Conservation (phyloP, 2,888 invertebrate genomes). For the Thalpophila matura region DNA sequence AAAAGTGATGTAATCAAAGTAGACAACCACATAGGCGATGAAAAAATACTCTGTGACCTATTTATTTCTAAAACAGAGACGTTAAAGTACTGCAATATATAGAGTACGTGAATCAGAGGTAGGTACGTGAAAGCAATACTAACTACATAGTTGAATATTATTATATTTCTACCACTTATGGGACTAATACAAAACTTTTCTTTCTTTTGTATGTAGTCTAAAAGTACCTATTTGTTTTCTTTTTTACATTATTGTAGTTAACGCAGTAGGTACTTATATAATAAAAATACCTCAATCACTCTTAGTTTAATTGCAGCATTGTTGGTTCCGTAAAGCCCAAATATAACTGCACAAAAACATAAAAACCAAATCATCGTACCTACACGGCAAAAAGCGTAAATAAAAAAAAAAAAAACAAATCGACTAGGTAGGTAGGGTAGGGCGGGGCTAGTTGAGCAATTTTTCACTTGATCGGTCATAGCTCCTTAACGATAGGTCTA, state of each 20-base stretch:
- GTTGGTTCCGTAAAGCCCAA: neutral
- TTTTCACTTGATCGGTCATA: conserved; percentile 3
- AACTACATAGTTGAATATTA: conserved; percentile 29
- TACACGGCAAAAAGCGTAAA: conserved; percentile 23
- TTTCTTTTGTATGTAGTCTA: neutral
- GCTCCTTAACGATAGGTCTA: neutral
- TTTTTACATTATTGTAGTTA: neutral
- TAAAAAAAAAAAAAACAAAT: conserved; percentile 13
- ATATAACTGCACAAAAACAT: neutral
- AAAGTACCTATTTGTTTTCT: neutral
- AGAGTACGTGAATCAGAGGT: conserved; percentile 34
- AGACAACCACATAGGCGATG: neutral
- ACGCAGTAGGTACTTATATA: neutral
- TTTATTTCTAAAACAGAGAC: neutral
- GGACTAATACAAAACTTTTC: neutral
- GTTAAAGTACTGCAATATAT: conserved; percentile 20
- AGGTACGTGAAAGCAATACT: conserved; percentile 32
- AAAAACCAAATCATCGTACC: neutral
- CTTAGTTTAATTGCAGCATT: neutral
- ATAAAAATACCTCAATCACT: neutral
- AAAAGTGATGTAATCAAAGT: neutral
- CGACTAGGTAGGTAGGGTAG: conserved; percentile 14
- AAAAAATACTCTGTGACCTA: conserved; percentile 18
- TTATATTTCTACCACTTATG: conserved; percentile 34
- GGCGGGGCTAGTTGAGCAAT: conserved; percentile 14